Evolutionary conservation across 2,888 invertebrate genomes (phyloP), one percentile per base, ranked within the genome.

Genomic region (Oscheius sp.): DNA sequence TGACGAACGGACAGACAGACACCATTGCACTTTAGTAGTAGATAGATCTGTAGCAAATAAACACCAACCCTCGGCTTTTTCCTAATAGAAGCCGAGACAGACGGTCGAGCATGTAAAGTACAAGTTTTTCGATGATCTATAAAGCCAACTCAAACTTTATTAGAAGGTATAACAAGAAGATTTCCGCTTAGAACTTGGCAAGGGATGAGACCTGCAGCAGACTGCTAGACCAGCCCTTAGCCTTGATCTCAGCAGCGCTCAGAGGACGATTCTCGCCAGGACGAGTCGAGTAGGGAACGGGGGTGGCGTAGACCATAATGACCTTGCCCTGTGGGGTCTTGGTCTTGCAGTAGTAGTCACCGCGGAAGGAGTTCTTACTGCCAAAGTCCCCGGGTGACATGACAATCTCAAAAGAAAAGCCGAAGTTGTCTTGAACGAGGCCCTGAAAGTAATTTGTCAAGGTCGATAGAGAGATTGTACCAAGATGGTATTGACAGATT

Each of bases 291-390:
- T 70, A 70, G 7, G 57, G 70, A 21, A 70, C 58, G 2, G 70
- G 59, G 29, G 70, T 58, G 4, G 70, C 58, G n/a, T 58, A 70
- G 13, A 70, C 33, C 10, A 70, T 11, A 11, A 70, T 47, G 21
- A 68, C 68, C 59, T 70, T 70, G 21, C 70, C 70, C 29, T 70
- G 47, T 1, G 70, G 70, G 1, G 70, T 58, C 48, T 70, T 70
- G 1, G 70, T 70, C 42, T 70, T 70, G 42, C 70, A 70, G 60
- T 35, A 60, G 35, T 21, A 32, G 9, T 57, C 32, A 42, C 47
- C 37, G 33, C 37, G 42, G 65, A 65, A 65, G 9, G 55, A 35
- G 35, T 68, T 68, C 29, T 68, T 68, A n/a, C 68, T 68, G 3
- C 53, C 53, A 55, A 68, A 68, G 37, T 68, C 68, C 1, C 37